Evolutionary conservation across 2,888 invertebrate species (phyloP), one percentile per base, ranked within the genome.

Genomic region (Galerucella pusilla): DNA sequence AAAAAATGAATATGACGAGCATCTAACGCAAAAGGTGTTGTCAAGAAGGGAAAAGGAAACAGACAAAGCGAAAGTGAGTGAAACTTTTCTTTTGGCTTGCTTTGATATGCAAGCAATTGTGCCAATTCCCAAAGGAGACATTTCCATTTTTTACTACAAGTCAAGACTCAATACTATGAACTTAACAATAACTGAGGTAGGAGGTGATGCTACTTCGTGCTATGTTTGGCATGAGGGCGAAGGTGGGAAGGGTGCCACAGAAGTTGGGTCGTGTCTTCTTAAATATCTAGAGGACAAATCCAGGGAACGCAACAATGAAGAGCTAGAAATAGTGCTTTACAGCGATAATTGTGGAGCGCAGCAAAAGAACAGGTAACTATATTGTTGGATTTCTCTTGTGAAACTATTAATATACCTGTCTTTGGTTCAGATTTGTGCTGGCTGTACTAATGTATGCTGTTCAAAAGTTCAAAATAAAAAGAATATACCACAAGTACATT

Each of bases 111-210:
- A 67, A n/a, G 65, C 10, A 65, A 35, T 65, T 35, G 67, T 14
- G 46, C 57, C 12, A 35, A 35, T 35, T 35, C 35, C 35, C 35
- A 35, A 35, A 35, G 35, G 35, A 35, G 35, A 35, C 35, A 35
- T 59, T 67, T 59, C 67, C 10, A 46, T 46, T 28, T 70, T 74
- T 57, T 70, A 70, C 57, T 70, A 74, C 60, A 69, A 64, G 46
- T 65, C 59, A 4, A 69, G 65, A 70, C 20, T 69, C 10, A 70
- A 74, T 52, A 65, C 57, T n/a, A 61, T 68, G 52, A 68, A 73
- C 52, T 54, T 61, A 3, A 73, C 73, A 12, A 46, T 73, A 49
- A 52, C 35, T n/a, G 52, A 64, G 16, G 7, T 16, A 4, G 52
- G 65, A 14, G 11, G 59, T 20, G 49, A 45, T 10, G 12, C 12